These are phyloP conservation scores for Biston betularia DNA, from an alignment of 2,888 invertebrate species.

Conservation along the genomic window DNA sequence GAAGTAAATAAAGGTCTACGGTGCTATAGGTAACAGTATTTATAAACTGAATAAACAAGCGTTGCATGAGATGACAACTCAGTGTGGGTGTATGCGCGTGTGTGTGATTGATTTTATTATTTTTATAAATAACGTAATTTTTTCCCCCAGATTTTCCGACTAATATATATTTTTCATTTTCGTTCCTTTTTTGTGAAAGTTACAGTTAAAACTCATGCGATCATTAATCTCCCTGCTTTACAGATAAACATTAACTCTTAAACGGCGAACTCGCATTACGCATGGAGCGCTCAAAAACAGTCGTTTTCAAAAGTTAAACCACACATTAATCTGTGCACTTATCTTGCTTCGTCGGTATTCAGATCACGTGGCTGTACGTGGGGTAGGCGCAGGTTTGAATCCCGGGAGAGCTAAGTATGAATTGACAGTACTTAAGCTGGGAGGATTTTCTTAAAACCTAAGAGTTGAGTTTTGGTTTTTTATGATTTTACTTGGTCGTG, in stretches of 20 bases:
- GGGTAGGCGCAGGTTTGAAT: conserved; percentile 66
- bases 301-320: conserved; percentile 46
- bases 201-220: neutral
- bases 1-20: too few species aligned
- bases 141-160: too few species aligned
- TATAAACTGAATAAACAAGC: too few species aligned
- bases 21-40: too few species aligned
- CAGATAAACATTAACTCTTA: neutral
- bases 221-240: conserved; percentile 2
- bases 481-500: neutral
- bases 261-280: conserved; percentile 29
- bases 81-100: too few species aligned
- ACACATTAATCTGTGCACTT: conserved; percentile 47
- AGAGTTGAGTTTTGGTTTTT: neutral
- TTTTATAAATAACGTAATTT: too few species aligned
- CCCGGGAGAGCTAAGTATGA: conserved; percentile 5
- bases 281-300: conserved; percentile 34
- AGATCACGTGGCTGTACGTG: conserved; percentile 61
- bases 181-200: too few species aligned
- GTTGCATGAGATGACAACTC: too few species aligned
- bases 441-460: neutral
- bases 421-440: conserved; percentile 10
- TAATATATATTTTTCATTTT: too few species aligned
- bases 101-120: too few species aligned
- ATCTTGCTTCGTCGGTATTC: conserved; percentile 50